A percentile compares a stretch with the other conserved stretches of the same genome.
phyloP scores from a whole-genome alignment of 2,113 vertebrate genomes.

The Bombycilla garrulus region DNA sequence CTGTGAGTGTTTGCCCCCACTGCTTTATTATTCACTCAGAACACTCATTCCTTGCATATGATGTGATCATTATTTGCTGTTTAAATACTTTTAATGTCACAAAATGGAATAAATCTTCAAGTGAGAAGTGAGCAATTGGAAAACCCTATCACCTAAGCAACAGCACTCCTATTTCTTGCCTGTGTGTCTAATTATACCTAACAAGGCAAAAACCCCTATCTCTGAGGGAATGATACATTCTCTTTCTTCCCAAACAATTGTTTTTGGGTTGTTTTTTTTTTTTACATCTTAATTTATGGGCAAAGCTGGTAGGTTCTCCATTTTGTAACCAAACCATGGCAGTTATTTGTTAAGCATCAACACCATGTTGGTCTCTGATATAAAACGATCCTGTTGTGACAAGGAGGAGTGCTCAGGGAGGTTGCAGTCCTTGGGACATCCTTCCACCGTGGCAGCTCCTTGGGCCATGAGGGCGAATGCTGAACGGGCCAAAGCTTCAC shows the following conservation, averaged over 20 bases:
- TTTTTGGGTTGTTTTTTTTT: accelerated
- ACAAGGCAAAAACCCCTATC: background rate
- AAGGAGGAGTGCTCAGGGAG: accelerated
- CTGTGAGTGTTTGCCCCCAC: background rate
- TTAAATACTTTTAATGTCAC: slow-evolving; percentile 10
- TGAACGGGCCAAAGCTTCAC: background rate
- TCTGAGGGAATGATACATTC: background rate
- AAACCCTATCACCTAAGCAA: slow-evolving; percentile 49
- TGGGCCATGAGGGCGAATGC: accelerated
- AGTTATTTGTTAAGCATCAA: no score
- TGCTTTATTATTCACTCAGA: background rate
- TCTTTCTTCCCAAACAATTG: background rate
- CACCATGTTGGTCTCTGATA: background rate
- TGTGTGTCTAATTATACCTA: background rate
- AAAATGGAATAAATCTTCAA: slow-evolving; percentile 32
- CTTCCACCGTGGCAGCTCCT: background rate
- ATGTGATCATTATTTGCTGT: background rate
- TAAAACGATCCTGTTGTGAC: accelerated
- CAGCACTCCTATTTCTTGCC: background rate
- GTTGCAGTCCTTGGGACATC: accelerated
- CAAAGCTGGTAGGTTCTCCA: background rate
- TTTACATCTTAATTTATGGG: background rate
- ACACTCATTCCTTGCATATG: background rate
- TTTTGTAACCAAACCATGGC: background rate
- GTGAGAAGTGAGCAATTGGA: background rate